phyloP scores from a whole-genome alignment of 2,797 vertebrate species.

The Sciurus carolinensis region DNA sequence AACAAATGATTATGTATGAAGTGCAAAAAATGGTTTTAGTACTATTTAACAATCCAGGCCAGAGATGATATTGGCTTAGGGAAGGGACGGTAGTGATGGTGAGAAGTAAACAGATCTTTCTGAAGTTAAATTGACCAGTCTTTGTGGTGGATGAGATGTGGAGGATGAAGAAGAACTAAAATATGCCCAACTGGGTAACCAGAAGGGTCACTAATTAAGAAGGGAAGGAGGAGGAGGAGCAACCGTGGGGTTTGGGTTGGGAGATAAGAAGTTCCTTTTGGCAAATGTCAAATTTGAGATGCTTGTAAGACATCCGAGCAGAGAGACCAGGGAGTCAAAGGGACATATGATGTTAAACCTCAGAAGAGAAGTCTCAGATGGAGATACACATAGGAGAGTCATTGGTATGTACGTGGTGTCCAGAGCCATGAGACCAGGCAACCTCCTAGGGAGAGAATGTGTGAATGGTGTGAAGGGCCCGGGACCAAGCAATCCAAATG shows the following conservation, averaged over 20 bases:
- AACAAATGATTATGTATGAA: neutral
- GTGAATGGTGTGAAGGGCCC: neutral
- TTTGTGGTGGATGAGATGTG: neutral
- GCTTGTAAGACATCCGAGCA: neutral
- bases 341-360: neutral
- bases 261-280: neutral
- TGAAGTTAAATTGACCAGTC: neutral
- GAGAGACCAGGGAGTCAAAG: neutral
- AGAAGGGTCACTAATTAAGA: neutral
- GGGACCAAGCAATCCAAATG: neutral
- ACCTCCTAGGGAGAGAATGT: neutral
- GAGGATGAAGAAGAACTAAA: neutral
- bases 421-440: neutral
- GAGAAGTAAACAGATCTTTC: neutral
- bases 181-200: neutral
- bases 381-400: neutral
- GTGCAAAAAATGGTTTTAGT: neutral
- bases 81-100: neutral
- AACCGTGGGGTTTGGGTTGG: neutral
- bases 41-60: neutral
- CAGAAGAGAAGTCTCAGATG: neutral
- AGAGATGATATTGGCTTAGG: neutral
- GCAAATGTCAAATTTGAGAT: slow-evolving; percentile 11
- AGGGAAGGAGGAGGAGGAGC: neutral
- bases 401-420: neutral